Conservation (phyloP, 2,113 vertebrate species). For the Mustelus asterias region DNA sequence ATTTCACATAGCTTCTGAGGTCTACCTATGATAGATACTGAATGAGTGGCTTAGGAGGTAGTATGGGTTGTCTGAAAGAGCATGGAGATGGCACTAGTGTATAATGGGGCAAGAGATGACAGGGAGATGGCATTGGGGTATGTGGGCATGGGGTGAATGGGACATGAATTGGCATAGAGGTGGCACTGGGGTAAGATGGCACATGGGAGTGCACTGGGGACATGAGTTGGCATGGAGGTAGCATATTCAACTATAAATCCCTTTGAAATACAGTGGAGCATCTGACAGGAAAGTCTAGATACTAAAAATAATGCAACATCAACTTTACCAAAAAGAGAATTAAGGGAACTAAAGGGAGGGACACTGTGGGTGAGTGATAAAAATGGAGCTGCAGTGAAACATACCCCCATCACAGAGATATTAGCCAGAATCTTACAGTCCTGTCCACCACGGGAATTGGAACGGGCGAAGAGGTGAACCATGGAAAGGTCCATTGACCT, state of each 20-base stretch:
- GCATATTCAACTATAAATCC: background rate
- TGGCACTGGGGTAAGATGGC: background rate
- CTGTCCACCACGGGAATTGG: too few relatives aligned
- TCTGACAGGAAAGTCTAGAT: background rate
- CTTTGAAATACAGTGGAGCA: background rate
- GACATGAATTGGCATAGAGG: background rate
- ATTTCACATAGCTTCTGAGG: background rate
- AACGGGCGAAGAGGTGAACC: too few relatives aligned
- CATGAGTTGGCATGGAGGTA: too few relatives aligned
- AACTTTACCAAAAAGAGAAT: background rate
- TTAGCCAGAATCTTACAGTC: too few relatives aligned
- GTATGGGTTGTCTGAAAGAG: background rate
- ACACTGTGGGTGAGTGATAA: background rate
- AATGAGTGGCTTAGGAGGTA: too few relatives aligned
- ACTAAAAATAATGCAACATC: background rate
- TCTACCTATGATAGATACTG: background rate
- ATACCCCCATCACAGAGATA: background rate
- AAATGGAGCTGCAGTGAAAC: background rate
- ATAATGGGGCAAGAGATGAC: background rate
- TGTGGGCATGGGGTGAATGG: background rate
- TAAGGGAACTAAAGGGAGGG: background rate
- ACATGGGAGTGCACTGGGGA: background rate
- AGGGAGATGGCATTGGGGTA: background rate
- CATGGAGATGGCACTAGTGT: background rate
- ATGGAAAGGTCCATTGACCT: too few relatives aligned